Base-by-base conservation (phyloP, 2,113 vertebrate species). In the Malurus alboscapulatus region DNA sequence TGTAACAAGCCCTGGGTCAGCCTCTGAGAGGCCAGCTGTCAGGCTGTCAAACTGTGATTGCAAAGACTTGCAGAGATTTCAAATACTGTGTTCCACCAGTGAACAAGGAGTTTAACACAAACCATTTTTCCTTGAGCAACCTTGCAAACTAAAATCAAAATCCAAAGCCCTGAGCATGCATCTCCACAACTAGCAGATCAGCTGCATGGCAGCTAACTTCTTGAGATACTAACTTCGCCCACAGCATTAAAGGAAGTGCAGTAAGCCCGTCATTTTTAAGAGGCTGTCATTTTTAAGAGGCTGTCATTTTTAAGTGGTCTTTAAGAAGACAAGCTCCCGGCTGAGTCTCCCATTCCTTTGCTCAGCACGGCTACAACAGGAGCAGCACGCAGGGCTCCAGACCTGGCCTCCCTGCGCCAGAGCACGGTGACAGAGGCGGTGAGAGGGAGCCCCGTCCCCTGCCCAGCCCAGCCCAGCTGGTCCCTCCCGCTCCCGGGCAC, bases 401-500 rank as follows among this genome's bases (percentile, higher is more conserved):
- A 25, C 26, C 36, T 26, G 53, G 26, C 45, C 44, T 65, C 34
- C 25, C 27, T 0, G 1, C 7, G 1, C 2, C 26, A 11, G 3
- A 27, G 47, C 6, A 29, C 1, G 1, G n/a, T 0, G 67, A 27
- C 40, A 45, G 42, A 6, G 22, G 29, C 58, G 12, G 54, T 27
- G 4, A 29, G 10, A 54, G 4, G 29, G 10, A 54, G 15, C 32
- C 20, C 58, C 6, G 3, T 16, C 3, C 27, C 50, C 54, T 16
- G 53, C 47, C 26, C 44, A 1, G 29, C 50, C 6, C 2, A 19
- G 6, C 29, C 36, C 36, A 8, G 36, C 36, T 12, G 3, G 40
- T 3, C 32, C 26, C n/a, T 7, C 13, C 61, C 3, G 12, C 48
- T 34, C 9, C 29, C 57, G 18, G 14, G 4, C n/a, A 17, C 1